phyloP scores from a whole-genome alignment of 2,113 vertebrate species.

The Chunga burmeisteri region DNA sequence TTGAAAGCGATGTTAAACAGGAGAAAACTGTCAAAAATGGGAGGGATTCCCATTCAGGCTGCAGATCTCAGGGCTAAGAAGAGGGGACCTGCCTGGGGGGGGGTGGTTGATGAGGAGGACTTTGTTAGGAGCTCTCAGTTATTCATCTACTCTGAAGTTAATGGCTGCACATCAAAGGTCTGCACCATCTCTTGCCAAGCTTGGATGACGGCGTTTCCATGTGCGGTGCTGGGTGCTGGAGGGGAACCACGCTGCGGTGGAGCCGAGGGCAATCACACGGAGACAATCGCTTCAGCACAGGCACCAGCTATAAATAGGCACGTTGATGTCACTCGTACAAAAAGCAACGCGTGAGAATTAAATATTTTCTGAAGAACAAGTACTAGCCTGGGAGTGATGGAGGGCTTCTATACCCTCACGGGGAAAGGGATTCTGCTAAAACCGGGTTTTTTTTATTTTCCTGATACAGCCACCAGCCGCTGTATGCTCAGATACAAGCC shows the following conservation, averaged over 20 bases:
- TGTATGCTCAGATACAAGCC: background rate
- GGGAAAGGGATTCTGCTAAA: background rate
- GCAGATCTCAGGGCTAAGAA: background rate
- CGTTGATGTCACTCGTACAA: background rate
- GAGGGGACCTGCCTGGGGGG: fast-evolving
- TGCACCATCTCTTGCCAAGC: fast-evolving
- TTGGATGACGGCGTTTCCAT: fast-evolving
- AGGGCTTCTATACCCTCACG: background rate
- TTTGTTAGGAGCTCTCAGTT: background rate
- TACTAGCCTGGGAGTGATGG: background rate
- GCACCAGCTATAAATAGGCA: background rate
- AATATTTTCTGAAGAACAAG: background rate
- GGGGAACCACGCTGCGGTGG: no score
- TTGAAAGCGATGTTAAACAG: background rate
- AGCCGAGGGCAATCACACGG: fast-evolving
- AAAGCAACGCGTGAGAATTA: background rate
- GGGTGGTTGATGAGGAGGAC: background rate
- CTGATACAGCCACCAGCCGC: background rate
- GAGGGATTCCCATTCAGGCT: background rate
- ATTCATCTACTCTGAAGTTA: background rate
- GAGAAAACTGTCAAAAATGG: background rate
- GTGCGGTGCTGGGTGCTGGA: background rate
- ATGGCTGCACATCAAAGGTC: background rate
- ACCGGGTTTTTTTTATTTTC: background rate
- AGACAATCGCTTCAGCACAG: background rate